phyloP scores from a whole-genome alignment of 2,113 vertebrate genomes.

The Mustela nigripes region DNA sequence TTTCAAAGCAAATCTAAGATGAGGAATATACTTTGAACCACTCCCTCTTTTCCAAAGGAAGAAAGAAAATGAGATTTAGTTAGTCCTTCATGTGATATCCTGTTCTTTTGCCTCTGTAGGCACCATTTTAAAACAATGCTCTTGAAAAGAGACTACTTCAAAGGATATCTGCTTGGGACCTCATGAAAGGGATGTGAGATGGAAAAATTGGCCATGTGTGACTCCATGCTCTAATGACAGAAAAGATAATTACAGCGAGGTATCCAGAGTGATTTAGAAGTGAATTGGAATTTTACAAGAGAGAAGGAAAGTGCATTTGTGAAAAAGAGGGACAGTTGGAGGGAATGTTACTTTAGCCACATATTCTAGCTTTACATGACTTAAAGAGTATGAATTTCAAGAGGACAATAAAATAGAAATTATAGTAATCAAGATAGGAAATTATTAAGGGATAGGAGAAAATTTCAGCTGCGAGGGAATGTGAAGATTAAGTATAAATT shows the following conservation, averaged over 20 bases:
- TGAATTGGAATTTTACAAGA: slow-evolving; percentile 21
- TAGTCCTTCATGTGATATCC: neutral
- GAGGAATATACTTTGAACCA: neutral
- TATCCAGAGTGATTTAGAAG: neutral
- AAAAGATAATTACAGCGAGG: neutral
- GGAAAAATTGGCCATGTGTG: neutral
- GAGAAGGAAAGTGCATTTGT: neutral
- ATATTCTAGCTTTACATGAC: slow-evolving; percentile 3
- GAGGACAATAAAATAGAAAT: slow-evolving; percentile 60
- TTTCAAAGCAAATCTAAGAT: slow-evolving; percentile 33
- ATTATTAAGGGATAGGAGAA: slow-evolving; percentile 54
- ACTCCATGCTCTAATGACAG: neutral
- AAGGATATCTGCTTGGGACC: neutral
- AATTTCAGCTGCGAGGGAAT: slow-evolving; percentile 37
- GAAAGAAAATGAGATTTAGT: neutral
- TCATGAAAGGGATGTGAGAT: neutral
- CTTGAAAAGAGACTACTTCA: slow-evolving; percentile 5
- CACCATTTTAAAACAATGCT: neutral
- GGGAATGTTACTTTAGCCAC: slow-evolving; percentile 49
- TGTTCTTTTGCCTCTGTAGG: neutral
- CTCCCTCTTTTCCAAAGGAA: neutral
- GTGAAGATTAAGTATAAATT: slow-evolving; percentile 64
- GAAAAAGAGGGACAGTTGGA: neutral
- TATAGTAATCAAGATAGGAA: slow-evolving; percentile 51
- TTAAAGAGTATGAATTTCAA: slow-evolving; percentile 65